Evolutionary conservation across 2,797 vertebrate genomes (phyloP).

Genomic region (Diceros bicornis): DNA sequence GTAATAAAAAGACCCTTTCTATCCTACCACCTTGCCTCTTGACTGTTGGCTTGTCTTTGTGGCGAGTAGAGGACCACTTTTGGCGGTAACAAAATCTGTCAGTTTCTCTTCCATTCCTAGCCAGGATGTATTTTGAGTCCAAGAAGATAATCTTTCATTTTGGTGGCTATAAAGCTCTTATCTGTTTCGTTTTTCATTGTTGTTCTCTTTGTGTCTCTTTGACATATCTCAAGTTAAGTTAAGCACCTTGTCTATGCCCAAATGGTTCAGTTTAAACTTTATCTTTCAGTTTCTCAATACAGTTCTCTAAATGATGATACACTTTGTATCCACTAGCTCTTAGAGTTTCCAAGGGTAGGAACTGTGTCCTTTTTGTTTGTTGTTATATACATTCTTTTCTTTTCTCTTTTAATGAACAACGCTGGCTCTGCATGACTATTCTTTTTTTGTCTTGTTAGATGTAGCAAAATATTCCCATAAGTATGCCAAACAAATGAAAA

Average conservation of each 20-base stretch:
- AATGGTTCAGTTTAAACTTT: neutral
- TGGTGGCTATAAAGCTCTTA: neutral
- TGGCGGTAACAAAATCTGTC: neutral
- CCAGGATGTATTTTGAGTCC: neutral
- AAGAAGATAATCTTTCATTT: neutral
- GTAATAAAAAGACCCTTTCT: no score
- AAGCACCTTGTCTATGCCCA: neutral
- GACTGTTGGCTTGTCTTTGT: no score
- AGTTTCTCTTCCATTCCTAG: neutral
- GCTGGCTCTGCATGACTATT: neutral
- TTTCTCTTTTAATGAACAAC: neutral
- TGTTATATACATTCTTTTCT: neutral
- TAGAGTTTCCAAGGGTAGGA: neutral
- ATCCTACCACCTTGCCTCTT: no score
- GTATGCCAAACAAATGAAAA: neutral
- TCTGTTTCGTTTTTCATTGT: neutral
- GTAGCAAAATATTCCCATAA: neutral
- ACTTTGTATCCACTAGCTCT: neutral
- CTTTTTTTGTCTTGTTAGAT: neutral
- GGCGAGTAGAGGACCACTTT: no score
- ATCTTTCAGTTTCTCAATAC: neutral
- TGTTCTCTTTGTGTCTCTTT: neutral
- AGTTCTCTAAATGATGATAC: neutral
- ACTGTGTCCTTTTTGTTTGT: neutral
- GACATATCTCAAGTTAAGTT: neutral